Conservation (phyloP, 2,888 invertebrate species). For the Cylindroiulus punctatus region DNA sequence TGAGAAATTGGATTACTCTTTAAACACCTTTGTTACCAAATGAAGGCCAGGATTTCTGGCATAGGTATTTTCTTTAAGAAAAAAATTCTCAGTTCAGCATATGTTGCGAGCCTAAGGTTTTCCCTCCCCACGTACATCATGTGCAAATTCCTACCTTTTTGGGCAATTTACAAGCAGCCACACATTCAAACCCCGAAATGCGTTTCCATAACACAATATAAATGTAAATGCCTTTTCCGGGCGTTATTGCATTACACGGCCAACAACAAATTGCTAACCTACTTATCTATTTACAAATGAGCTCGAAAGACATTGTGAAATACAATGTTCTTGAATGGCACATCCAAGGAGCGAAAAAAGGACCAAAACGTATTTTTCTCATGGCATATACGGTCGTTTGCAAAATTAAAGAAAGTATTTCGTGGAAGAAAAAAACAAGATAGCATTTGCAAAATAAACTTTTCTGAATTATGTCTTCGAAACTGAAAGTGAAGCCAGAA, state of each 20-base stretch:
- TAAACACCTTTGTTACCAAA: not conserved
- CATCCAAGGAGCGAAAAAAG: not conserved
- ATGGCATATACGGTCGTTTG: not conserved
- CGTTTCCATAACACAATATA: slow-evolving; percentile 47
- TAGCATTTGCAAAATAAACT: not conserved
- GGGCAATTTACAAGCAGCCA: slow-evolving; percentile 10
- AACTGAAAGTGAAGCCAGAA: not conserved
- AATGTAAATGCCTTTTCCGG: slow-evolving; percentile 5
- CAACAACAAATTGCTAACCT: slow-evolving; percentile 46
- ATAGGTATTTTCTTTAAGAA: not conserved
- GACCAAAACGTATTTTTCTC: slow-evolving; percentile 2
- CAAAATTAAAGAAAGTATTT: slow-evolving; percentile 33
- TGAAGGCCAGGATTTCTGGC: not conserved
- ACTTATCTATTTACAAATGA: slow-evolving; percentile 47
- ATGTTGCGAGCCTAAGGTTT: not conserved
- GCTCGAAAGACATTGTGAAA: not conserved
- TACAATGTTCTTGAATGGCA: slow-evolving; percentile 3
- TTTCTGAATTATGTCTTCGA: not conserved
- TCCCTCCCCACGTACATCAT: not conserved
- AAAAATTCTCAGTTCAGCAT: not conserved
- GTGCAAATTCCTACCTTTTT: not conserved
- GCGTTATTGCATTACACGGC: slow-evolving; percentile 34
- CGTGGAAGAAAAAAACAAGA: not conserved
- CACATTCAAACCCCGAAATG: not conserved
- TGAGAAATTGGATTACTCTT: not conserved